These are phyloP conservation scores for Formica aserva DNA, from an alignment of 2,888 invertebrate genomes.

Conservation along the genomic window DNA sequence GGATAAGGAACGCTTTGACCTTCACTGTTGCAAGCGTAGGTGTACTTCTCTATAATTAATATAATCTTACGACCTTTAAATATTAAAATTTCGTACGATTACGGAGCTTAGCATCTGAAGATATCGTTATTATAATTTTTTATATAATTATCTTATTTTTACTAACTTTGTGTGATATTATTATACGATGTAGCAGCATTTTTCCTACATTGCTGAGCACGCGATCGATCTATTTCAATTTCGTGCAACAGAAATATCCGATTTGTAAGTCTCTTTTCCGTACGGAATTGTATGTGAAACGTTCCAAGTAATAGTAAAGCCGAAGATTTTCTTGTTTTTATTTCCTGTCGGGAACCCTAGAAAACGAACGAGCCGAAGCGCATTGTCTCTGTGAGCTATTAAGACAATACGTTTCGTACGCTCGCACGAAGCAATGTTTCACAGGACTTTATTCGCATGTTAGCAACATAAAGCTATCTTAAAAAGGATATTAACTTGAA, in stretches of 20 bases:
- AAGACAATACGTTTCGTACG: conserved; percentile 4
- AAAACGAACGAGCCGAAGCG: conserved; percentile 19
- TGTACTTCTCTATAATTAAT: neutral
- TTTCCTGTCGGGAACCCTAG: conserved; percentile 15
- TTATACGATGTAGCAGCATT: neutral
- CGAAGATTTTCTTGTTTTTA: conserved; percentile 12
- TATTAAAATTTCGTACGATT: neutral
- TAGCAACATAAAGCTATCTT: neutral
- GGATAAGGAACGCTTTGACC: neutral
- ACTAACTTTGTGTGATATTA: neutral
- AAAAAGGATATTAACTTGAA: conserved; percentile 2
- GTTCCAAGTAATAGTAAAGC: neutral
- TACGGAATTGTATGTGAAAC: neutral
- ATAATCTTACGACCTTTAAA: neutral
- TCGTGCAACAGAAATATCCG: neutral
- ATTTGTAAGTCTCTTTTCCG: neutral
- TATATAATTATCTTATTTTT: neutral
- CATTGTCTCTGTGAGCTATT: conserved; percentile 2
- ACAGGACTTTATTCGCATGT: neutral
- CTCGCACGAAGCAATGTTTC: conserved; percentile 12
- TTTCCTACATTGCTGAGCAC: neutral
- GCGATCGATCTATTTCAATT: neutral
- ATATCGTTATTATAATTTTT: neutral
- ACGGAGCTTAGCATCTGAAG: neutral
- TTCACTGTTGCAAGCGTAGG: neutral